Percentiles rank a stretch among this genome's conserved stretches.
Conservation (phyloP, 2,888 invertebrate genomes). For the Iphiclides podalirius region DNA sequence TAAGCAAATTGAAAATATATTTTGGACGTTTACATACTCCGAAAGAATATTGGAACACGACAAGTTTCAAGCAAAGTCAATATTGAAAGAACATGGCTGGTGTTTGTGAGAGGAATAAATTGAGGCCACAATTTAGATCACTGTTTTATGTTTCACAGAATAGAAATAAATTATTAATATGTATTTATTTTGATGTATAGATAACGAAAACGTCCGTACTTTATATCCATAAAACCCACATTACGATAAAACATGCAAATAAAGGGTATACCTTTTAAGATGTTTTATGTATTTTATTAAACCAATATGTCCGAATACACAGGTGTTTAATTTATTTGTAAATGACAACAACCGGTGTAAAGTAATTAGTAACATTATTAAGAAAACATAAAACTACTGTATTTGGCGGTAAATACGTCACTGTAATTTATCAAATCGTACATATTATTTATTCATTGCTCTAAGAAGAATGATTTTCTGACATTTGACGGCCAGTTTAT, state of each 20-base stretch:
- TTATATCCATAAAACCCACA: neutral
- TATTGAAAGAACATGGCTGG: slow-evolving; percentile 67
- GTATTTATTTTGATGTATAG: neutral
- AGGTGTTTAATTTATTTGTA: too few species aligned
- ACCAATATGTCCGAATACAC: too few species aligned
- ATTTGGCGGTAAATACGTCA: too few species aligned
- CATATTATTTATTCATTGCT: too few species aligned
- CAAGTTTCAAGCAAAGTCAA: slow-evolving; percentile 56
- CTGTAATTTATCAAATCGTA: too few species aligned
- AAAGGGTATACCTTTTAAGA: too few species aligned
- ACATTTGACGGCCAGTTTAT: too few species aligned
- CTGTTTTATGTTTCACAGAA: slow-evolving; percentile 16
- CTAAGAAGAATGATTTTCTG: too few species aligned
- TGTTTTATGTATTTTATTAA: too few species aligned
- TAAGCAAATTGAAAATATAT: slow-evolving; percentile 1
- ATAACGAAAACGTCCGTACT: neutral
- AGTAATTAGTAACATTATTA: too few species aligned
- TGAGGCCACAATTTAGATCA: slow-evolving; percentile 42
- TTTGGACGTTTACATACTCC: slow-evolving; percentile 8
- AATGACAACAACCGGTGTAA: too few species aligned
- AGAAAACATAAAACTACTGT: too few species aligned
- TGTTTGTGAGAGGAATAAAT: slow-evolving; percentile 74
- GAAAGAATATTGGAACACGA: slow-evolving; percentile 18
- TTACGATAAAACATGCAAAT: neutral
- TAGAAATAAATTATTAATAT: slow-evolving; percentile 3